Evolutionary conservation across 2,113 vertebrate genomes (phyloP), one percentile per base, ranked within the genome.

Genomic region (Tragelaphus scriptus): DNA sequence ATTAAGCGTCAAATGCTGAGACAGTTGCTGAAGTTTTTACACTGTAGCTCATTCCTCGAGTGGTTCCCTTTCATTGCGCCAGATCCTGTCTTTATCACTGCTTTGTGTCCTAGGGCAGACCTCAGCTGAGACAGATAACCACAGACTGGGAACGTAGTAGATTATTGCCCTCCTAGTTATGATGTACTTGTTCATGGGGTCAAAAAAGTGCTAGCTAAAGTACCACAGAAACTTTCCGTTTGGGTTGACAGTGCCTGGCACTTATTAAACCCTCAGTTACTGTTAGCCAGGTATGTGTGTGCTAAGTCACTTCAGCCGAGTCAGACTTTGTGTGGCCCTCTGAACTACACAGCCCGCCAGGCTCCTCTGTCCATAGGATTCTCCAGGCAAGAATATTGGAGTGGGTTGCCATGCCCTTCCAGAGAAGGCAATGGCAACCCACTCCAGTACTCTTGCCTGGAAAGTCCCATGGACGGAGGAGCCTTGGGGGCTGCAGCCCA

Each of bases 1-100:
- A 96, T 98, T 97, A 98, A 88, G 68, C 32, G 51, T 97, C 94
- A 97, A 47, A 59, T 77, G 96, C 94, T 97, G 89, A 97, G 95
- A 88, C 47, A 0, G 59, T 85, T 95, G 71, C 85, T 95, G 84
- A 97, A 96, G 55, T 77, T 96, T 95, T 81, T 59, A 53, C 51
- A 16, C 6, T 68, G 89, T 94, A 95, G 84, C 51, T 47, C 6
- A 13, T 51, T 94, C 92, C 94, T 79, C 13, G 13, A 19, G 14
- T 9, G 61, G 61, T 68, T 36, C 61, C 68, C 89, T 94, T 91
- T 89, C 51, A 40, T 28, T 40, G 68, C n/a, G 6, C 26, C 55
- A 32, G 36, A 32, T 53, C 32, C 85, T 80, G 88, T 95, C 71
- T 96, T 96, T 94, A 97, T 53, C 44, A 6, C 36, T 23, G 68